Conservation (phyloP, 2,888 invertebrate species). For the Callinectes sapidus region DNA sequence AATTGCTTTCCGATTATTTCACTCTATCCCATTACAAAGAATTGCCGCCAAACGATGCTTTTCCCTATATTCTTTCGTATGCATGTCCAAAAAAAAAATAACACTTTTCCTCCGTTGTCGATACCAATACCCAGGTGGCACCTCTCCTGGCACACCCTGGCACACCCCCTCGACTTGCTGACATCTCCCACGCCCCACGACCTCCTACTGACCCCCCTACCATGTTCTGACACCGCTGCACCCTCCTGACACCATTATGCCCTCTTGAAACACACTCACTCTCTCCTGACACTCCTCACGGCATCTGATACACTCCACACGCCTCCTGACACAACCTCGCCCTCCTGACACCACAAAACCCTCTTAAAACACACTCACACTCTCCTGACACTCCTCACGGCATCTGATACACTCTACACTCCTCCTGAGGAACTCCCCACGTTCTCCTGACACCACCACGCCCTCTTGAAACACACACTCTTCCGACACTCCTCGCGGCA, state of each 20-base stretch:
- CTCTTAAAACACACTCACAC: too few species aligned
- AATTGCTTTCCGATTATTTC: neutral
- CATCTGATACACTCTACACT: neutral
- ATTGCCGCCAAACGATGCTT: neutral
- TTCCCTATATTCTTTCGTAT: neutral
- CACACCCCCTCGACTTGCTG: too few species aligned
- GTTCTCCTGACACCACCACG: neutral
- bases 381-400: neutral
- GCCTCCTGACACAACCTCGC: neutral
- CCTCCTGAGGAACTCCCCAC: neutral
- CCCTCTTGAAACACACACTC: neutral
- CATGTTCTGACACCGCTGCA: too few species aligned
- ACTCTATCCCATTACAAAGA: conserved; percentile 4
- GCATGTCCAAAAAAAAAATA: neutral
- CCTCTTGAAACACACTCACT: neutral
- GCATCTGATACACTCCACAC: neutral
- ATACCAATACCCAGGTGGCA: neutral
- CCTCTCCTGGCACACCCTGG: neutral
- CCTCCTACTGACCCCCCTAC: too few species aligned
- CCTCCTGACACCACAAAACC: neutral
- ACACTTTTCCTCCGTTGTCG: neutral
- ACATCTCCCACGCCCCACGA: too few species aligned
- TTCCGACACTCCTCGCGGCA: neutral
- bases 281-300: too few species aligned
- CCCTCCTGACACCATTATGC: neutral